phyloP scores from a whole-genome alignment of 2,888 invertebrate genomes.

The Campopleginae sp. region DNA sequence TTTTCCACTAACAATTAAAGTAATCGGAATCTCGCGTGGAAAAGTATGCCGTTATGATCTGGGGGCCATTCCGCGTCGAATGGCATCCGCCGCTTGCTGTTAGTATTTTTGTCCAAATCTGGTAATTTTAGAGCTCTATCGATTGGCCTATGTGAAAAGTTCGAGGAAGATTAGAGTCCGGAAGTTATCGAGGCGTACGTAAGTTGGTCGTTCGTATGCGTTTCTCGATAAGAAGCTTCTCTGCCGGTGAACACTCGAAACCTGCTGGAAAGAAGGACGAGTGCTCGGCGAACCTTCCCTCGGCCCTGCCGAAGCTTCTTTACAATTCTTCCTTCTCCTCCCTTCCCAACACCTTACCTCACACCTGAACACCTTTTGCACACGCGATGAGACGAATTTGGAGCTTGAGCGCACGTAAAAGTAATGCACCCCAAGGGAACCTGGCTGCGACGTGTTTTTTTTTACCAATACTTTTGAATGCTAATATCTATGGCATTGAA shows the following conservation, averaged over 20 bases:
- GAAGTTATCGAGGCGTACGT: conserved; percentile 73
- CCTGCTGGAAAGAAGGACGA: conserved; percentile 19
- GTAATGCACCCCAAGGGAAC: conserved; percentile 24
- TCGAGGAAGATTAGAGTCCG: conserved; percentile 73
- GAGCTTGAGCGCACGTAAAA: conserved; percentile 13
- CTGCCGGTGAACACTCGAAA: conserved; percentile 40
- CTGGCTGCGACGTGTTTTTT: background rate
- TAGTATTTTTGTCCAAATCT: too few species aligned
- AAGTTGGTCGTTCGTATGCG: conserved; percentile 69
- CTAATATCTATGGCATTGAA: conserved; percentile 35
- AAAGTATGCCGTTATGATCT: too few species aligned
- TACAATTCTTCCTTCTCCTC: conserved; percentile 21
- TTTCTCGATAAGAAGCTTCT: conserved; percentile 71
- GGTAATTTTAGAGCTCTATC: too few species aligned
- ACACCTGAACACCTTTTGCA: conserved; percentile 38
- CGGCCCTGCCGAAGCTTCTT: conserved; percentile 8
- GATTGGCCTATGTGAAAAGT: too few species aligned
- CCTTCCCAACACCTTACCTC: background rate
- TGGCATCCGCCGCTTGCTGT: too few species aligned
- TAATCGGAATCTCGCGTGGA: too few species aligned
- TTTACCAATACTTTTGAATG: background rate
- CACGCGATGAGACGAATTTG: conserved; percentile 35
- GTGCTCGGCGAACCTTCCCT: background rate
- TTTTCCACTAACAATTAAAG: too few species aligned
- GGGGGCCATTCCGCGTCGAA: too few species aligned